Evolutionary conservation across 2,113 vertebrate genomes (phyloP).

Genomic region (Phalacrocorax pelagicus): DNA sequence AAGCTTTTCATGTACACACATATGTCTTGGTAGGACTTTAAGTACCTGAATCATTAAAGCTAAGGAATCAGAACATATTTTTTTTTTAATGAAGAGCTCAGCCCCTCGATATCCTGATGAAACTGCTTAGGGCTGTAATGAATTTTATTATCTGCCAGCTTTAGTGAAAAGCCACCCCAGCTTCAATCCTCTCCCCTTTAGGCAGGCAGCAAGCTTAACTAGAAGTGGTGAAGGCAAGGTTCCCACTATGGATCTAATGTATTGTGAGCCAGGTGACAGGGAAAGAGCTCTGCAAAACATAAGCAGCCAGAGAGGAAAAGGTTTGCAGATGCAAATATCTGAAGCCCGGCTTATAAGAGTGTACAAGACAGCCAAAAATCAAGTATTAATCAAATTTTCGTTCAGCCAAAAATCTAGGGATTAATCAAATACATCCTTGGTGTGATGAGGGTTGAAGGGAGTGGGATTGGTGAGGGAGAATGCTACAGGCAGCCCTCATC

Average conservation of each 20-base stretch:
- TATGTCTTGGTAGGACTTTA: not conserved
- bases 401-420: not conserved
- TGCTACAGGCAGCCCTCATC: not conserved
- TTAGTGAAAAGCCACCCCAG: not conserved
- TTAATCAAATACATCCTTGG: accelerated
- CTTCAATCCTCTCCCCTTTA: not conserved
- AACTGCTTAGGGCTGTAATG: not conserved
- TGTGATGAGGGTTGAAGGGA: not conserved
- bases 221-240: not conserved
- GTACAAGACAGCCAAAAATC: not conserved
- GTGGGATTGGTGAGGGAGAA: accelerated
- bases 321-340: not conserved
- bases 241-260: not conserved
- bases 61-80: accelerated
- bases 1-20: accelerated
- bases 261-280: not conserved
- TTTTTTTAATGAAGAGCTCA: not conserved
- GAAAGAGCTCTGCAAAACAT: not conserved
- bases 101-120: not conserved
- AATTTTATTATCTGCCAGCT: not conserved
- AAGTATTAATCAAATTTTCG: not conserved
- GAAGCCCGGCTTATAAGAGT: not conserved
- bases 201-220: not conserved
- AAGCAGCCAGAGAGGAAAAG: not conserved
- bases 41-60: not conserved